Percentiles rank a stretch among this genome's conserved stretches.
Conservation (phyloP, 2,797 vertebrate species). For the Enteromius paludinosus region DNA sequence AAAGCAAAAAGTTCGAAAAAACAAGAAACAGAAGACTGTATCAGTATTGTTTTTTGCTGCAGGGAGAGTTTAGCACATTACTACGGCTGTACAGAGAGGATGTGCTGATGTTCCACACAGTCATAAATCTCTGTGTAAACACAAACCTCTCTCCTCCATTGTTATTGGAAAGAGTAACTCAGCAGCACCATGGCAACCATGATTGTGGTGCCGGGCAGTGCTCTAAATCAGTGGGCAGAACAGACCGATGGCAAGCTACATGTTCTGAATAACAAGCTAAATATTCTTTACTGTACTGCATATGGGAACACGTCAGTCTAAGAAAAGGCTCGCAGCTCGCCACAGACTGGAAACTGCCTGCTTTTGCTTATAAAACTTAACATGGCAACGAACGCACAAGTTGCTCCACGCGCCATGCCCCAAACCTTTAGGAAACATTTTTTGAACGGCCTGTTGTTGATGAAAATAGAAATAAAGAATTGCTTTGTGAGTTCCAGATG, state of each 20-base stretch:
- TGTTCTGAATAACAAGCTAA: constrained; percentile 35
- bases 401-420: not conserved
- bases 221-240: constrained; percentile 64
- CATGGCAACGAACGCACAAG: not conserved
- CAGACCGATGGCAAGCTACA: constrained; percentile 12
- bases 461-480: constrained; percentile 29
- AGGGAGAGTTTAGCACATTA: constrained; percentile 9
- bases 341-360: constrained; percentile 26
- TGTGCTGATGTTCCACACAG: constrained; percentile 58
- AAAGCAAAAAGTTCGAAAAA: not conserved
- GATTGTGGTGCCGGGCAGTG: constrained; percentile 59
- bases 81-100: constrained; percentile 38
- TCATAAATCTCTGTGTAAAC: constrained; percentile 72
- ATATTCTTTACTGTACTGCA: constrained; percentile 6
- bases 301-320: not conserved
- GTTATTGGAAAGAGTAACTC: constrained; percentile 77
- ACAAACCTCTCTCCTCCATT: constrained; percentile 71
- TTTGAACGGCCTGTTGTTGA: constrained; percentile 20
- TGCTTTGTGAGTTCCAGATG: constrained; percentile 33
- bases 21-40: constrained; percentile 9
- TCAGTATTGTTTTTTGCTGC: not conserved
- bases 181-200: constrained; percentile 71
- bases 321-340: not conserved
- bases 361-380: constrained; percentile 20
- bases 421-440: constrained; percentile 22